Conservation (phyloP, 2,113 vertebrate genomes). For the Cheirogaleus medius region DNA sequence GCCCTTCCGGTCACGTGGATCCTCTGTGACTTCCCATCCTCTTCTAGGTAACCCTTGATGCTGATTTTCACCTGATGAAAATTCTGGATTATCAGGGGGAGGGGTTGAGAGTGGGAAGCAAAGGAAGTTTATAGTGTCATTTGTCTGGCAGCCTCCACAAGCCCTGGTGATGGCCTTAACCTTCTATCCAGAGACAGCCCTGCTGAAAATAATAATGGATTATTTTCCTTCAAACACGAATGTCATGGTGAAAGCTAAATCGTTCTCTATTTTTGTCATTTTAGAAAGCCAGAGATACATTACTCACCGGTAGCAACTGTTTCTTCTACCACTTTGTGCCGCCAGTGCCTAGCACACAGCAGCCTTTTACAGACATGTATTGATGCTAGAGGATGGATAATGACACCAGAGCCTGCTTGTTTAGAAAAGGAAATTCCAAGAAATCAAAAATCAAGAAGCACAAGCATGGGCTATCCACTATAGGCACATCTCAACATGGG, state of each 20-base stretch:
- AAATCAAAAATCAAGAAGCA: background rate
- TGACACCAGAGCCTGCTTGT: background rate
- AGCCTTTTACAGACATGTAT: rapidly evolving
- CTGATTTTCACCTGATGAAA: background rate
- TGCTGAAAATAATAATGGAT: background rate
- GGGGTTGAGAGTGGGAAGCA: background rate
- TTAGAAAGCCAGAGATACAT: background rate
- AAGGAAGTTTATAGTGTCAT: background rate
- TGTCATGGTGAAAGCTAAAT: background rate
- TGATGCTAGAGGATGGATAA: background rate
- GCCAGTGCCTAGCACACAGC: background rate
- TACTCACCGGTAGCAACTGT: background rate
- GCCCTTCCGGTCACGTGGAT: background rate
- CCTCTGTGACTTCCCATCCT: background rate
- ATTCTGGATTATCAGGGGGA: background rate
- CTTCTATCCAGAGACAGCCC: background rate
- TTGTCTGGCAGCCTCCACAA: background rate
- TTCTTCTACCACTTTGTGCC: background rate
- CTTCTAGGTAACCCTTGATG: background rate
- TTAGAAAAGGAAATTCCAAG: background rate
- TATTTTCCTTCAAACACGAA: background rate
- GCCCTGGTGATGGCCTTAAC: background rate
- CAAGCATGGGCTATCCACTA: background rate
- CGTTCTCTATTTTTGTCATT: background rate
- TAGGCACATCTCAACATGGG: background rate